phyloP scores from a whole-genome alignment of 2,797 vertebrate species.

The Bradypus variegatus region DNA sequence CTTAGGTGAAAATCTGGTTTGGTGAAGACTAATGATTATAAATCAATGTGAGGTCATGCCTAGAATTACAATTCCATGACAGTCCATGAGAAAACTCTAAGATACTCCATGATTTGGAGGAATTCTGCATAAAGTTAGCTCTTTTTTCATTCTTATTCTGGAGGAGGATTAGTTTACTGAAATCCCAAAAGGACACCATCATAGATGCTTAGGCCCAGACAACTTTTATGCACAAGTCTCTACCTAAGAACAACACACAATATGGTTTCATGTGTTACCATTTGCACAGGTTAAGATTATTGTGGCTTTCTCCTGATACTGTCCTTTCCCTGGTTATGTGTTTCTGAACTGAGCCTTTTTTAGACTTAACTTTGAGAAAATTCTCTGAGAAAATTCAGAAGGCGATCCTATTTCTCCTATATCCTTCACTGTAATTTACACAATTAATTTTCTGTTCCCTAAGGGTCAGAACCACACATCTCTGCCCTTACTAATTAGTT shows the following conservation, averaged over 20 bases:
- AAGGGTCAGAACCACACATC: neutral
- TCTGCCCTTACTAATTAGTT: neutral
- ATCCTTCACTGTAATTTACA: neutral
- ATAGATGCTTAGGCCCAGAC: neutral
- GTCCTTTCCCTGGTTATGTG: neutral
- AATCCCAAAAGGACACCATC: neutral
- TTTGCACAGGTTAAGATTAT: neutral
- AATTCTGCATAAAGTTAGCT: neutral
- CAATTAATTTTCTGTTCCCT: neutral
- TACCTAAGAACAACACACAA: neutral
- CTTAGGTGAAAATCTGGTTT: neutral
- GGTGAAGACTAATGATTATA: neutral
- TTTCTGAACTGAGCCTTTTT: neutral
- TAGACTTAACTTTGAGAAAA: neutral
- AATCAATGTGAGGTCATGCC: neutral
- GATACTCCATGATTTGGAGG: neutral
- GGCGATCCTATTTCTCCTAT: neutral
- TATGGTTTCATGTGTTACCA: neutral
- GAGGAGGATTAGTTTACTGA: neutral
- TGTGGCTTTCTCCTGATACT: neutral
- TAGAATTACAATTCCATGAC: neutral
- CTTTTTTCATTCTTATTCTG: neutral
- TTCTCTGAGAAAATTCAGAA: neutral
- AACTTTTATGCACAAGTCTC: neutral
- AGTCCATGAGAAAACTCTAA: neutral